Base-by-base conservation (phyloP, 2,888 invertebrate species). In the Parasteatoda lunata region DNA sequence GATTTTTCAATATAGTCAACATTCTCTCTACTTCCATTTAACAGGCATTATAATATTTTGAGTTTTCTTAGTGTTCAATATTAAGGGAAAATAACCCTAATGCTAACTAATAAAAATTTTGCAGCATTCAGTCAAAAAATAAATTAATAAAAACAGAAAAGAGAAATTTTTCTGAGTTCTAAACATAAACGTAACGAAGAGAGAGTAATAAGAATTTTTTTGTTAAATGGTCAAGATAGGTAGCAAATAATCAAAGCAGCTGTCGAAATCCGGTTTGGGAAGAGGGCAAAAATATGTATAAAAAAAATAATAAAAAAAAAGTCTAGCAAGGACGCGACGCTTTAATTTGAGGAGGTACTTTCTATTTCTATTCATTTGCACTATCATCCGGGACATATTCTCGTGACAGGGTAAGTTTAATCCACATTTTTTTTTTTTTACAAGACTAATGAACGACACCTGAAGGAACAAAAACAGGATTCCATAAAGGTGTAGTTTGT, bases 391-490 rank as follows among this genome's bases (percentile, higher is more conserved):
- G 73, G 77, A 48, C 78, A 13, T 8, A 77, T 71, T 68, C 66
- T 51, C 45, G 59, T 64, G 48, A 75, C 66, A 73, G 8, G 75
- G 79, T 84, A 78, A 78, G 84, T 79, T 45, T 45, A 54, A n/a
- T 72, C 47, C 54, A 45, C 54, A 4, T 73, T 73, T 71, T 48
- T 48, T 70, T 70, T 51, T 54, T 73, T 54, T 49, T 45, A 54
- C 30, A 30, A 30, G 30, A 30, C 59, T 78, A 11, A 59, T 11
- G 6, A 45, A 72, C 75, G 45, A 71, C 73, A 73, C 84, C 78
- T 78, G 52, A 52, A 84, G 84, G 73, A 48, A 69, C 73, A 69
- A 78, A 78, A 73, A 84, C 78, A 48, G 78, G 83, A 84, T 72
- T 83, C 13, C 45, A 48, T 59, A 13, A 11, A 47, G 59, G 45